phyloP scores from a whole-genome alignment of 1,140 invertebrate genomes.

The Aricia agestis region DNA sequence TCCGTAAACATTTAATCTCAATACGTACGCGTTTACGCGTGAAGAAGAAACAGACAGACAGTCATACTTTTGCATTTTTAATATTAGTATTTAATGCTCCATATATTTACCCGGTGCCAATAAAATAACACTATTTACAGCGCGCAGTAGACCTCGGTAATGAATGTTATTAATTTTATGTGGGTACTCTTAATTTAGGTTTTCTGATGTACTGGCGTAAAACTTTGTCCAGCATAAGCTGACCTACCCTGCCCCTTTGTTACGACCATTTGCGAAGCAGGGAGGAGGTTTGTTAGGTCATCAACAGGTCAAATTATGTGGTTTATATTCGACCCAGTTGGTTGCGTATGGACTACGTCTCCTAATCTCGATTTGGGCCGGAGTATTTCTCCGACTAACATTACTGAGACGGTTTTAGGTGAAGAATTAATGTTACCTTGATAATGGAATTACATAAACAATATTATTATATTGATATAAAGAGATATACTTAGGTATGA shows the following conservation, averaged over 20 bases:
- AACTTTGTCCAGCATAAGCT: background rate
- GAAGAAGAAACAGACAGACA: too few relatives aligned
- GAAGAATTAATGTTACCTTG: constrained; percentile 13
- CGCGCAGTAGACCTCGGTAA: background rate
- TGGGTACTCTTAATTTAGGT: constrained; percentile 10
- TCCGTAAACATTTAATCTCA: too few relatives aligned
- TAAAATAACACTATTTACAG: too few relatives aligned
- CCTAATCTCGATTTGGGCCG: constrained; percentile 12
- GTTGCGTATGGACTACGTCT: constrained; percentile 13
- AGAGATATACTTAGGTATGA: too few relatives aligned
- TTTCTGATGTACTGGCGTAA: constrained; percentile 11
- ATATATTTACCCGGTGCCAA: too few relatives aligned
- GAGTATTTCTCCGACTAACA: constrained; percentile 4
- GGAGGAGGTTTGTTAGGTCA: background rate
- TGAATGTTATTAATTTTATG: constrained; percentile 12
- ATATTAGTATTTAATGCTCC: too few relatives aligned
- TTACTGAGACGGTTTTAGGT: background rate
- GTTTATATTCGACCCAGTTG: background rate
- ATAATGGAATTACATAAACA: background rate
- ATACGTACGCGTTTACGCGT: too few relatives aligned
- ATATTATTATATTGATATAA: background rate
- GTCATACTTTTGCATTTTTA: too few relatives aligned
- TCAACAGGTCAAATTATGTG: background rate
- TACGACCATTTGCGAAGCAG: background rate
- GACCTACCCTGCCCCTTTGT: background rate